Conservation (phyloP, 1,140 invertebrate species). For the Drosophila neocordata region DNA sequence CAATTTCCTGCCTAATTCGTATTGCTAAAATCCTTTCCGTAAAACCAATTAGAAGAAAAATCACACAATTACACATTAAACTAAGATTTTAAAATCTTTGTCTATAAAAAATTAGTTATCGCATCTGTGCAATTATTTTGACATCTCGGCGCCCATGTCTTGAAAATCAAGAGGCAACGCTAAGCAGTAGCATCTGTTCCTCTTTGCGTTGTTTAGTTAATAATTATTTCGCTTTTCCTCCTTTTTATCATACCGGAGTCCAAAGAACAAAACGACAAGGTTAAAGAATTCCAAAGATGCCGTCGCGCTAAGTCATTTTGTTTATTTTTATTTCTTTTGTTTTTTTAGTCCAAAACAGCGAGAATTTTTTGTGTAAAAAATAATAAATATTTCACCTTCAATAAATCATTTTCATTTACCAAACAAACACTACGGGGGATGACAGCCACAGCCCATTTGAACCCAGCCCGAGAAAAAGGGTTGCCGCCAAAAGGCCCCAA, state of each 20-base stretch:
- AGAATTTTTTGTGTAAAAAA: conserved; percentile 65
- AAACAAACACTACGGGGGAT: conserved; percentile 29
- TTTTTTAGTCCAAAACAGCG: conserved; percentile 18
- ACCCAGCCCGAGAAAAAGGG: conserved; percentile 20
- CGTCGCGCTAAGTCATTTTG: conserved; percentile 46
- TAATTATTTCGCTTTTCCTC: conserved; percentile 74
- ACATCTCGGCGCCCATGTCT: conserved; percentile 8
- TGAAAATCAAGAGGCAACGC: background rate
- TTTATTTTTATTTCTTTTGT: conserved; percentile 45
- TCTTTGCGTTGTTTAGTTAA: conserved; percentile 63
- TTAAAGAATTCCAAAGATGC: conserved; percentile 75
- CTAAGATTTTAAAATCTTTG: no score
- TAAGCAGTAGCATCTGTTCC: conserved; percentile 38
- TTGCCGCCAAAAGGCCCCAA: conserved; percentile 18
- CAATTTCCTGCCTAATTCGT: no score
- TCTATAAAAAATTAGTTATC: background rate
- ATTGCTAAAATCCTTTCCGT: no score
- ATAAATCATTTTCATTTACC: conserved; percentile 79
- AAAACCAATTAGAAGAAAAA: no score
- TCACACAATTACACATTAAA: no score
- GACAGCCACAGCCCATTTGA: conserved; percentile 41
- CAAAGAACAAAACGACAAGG: conserved; percentile 37
- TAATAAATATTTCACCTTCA: conserved; percentile 82
- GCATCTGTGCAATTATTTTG: background rate
- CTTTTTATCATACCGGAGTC: background rate